Base-by-base conservation (phyloP, 2,113 vertebrate genomes). In the Albula goreensis region DNA sequence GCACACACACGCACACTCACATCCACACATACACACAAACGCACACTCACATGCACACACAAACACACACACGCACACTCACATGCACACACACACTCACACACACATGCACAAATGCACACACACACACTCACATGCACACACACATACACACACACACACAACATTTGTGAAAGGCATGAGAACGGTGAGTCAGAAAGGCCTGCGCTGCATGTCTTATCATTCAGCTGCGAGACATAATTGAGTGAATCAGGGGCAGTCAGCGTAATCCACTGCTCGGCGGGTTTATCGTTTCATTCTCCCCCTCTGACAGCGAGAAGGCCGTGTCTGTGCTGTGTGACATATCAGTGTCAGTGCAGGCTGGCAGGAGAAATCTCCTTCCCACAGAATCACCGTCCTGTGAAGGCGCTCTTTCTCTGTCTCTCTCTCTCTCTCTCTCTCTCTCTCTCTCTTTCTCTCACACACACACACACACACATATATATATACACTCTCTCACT, bases 201-300 rank as follows among this genome's bases (percentile, higher is more conserved):
- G 74, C 78, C 22, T 66, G 48, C 80, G 22, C 52, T 70, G 52
- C 13, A 15, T 41, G 50, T 83, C 80, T 86, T 50, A 84, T 87
- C 82, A 13, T 88, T 85, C 48, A 41, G 41, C 78, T 57, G 53
- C 63, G 82, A 70, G 78, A 63, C 70, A 84, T 63, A 52, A 66
- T 79, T 86, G 85, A 82, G 82, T 85, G 80, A 78, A 85, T 88
- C 85, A 82, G 85, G 70, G 79, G 78, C 79, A 82, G 80, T 80
- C 51, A 51, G 83, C 50, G 79, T 89, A 85, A 88, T 89, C 85
- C 87, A 78, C 56, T 52, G 25, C 70, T 79, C 83, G 74, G 66
- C 53, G 56, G 77, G 66, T 80, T 85, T 88, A 82, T 86, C 83
- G 82, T 85, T 86, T 85, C 87, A 85, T 85, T 85, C 79, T 79